Conservation (phyloP, 2,888 invertebrate genomes). For the Boloria euphrosyne region DNA sequence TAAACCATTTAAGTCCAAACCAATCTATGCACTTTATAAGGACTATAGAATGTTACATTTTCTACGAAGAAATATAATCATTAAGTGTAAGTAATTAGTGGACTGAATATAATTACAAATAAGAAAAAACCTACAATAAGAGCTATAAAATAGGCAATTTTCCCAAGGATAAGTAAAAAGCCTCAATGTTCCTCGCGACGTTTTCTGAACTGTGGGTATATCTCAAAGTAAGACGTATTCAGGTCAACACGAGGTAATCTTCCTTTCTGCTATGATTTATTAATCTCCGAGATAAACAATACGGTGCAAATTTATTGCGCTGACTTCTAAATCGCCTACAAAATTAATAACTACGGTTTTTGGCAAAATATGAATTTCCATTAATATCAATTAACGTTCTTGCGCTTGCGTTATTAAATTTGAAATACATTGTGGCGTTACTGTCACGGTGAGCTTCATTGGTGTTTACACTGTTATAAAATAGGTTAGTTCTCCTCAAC, state of each 20-base stretch:
- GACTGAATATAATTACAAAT: no score
- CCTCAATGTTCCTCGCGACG: no score
- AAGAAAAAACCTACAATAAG: no score
- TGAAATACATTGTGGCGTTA: slow-evolving; percentile 1
- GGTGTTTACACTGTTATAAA: background rate
- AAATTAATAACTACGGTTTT: slow-evolving; percentile 22
- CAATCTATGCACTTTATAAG: no score
- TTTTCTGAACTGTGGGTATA: background rate
- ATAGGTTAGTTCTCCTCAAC: background rate
- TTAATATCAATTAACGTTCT: slow-evolving; percentile 32
- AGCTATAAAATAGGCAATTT: no score
- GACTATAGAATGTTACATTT: no score
- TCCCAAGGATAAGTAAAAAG: no score
- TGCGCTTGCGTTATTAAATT: slow-evolving; percentile 13
- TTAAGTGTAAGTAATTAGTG: no score
- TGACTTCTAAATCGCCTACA: slow-evolving; percentile 8
- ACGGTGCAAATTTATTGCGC: slow-evolving; percentile 10
- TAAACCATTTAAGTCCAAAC: no score
- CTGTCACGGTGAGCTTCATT: background rate
- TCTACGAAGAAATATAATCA: no score
- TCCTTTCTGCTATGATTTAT: slow-evolving; percentile 30
- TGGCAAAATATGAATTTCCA: slow-evolving; percentile 20
- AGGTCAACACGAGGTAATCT: slow-evolving; percentile 2
- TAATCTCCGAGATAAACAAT: slow-evolving; percentile 28
- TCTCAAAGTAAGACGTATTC: background rate